Evolutionary conservation across 2,113 vertebrate genomes (phyloP), one percentile per base, ranked within the genome.

Genomic region (Saccopteryx bilineata): DNA sequence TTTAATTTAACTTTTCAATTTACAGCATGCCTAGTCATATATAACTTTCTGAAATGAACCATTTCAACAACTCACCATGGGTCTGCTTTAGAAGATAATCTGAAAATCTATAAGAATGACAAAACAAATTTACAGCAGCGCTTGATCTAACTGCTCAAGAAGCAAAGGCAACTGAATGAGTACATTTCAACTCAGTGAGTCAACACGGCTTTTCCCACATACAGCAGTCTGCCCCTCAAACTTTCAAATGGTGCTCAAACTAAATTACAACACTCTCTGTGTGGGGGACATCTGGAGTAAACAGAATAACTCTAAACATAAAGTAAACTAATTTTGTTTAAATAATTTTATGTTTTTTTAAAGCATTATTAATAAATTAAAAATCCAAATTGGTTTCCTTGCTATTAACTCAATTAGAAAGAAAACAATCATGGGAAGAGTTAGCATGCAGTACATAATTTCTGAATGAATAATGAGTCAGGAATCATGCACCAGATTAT

Each of bases 1-100:
- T 96, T 96, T 96, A 84, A 96, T 96, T 95, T 92, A 95, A 93
- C 74, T 96, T 91, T 95, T 87, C 96, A 84, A 93, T 97, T 97
- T 94, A 91, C 71, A 96, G 82, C 60, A 90, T 84, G 63, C 78
- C 63, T 89, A 69, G 33, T 95, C 92, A 93, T 66, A 85, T 46
- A 84, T 60, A 94, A 97, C 93, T 87, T 90, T 94, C 50, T 72
- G 72, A 97, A 96, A 90, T 96, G 83, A 97, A 94, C 66, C 87
- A 97, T 96, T 94, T 95, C 94, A 96, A 94, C 66, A 97, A 85
- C 86, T 96, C 65, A 31, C 50, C 66, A 89, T 68, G 85, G 24
- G 68, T 96, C 56, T 74, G 63, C 65, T 81, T 91, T 90, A 95
- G 86, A 90, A 91, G 65, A 90, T 91, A 96, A 98, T 93, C 75